Conservation (phyloP, 1,140 invertebrate genomes). For the Trichoplusia ni region DNA sequence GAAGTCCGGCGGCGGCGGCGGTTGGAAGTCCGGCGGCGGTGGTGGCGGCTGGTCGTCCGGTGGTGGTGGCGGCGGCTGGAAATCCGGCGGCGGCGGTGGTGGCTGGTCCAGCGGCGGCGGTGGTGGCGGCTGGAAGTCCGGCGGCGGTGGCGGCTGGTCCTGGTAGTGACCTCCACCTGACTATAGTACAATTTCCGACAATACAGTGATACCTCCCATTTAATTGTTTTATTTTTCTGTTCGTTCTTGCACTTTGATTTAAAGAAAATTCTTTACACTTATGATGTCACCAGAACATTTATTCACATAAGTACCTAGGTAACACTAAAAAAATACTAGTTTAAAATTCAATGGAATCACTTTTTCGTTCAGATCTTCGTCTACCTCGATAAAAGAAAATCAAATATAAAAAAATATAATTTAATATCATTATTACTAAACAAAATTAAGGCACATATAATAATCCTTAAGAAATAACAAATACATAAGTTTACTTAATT, state of each 20-base stretch:
- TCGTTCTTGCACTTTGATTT: too few species aligned
- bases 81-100: conserved; percentile 34
- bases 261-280: too few species aligned
- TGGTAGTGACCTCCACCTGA: conserved; percentile 57
- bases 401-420: not conserved
- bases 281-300: too few species aligned
- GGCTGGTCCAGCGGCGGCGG: conserved; percentile 22
- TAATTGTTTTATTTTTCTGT: conserved; percentile 26
- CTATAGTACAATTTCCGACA: conserved; percentile 45
- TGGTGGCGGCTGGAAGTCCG: conserved; percentile 28
- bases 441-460: not conserved
- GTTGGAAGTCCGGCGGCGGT: conserved; percentile 43
- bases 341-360: too few species aligned
- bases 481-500: not conserved
- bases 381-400: too few species aligned
- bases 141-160: conserved; percentile 50
- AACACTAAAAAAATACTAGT: not conserved
- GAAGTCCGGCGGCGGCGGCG: conserved; percentile 38
- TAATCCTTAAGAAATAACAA: not conserved
- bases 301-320: too few species aligned
- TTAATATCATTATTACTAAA: not conserved
- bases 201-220: conserved; percentile 54
- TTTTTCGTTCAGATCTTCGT: too few species aligned
- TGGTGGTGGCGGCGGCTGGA: conserved; percentile 36
- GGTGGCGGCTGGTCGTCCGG: conserved; percentile 26